Conservation (phyloP, 2,113 vertebrate genomes). For the Thalassoma bifasciatum region DNA sequence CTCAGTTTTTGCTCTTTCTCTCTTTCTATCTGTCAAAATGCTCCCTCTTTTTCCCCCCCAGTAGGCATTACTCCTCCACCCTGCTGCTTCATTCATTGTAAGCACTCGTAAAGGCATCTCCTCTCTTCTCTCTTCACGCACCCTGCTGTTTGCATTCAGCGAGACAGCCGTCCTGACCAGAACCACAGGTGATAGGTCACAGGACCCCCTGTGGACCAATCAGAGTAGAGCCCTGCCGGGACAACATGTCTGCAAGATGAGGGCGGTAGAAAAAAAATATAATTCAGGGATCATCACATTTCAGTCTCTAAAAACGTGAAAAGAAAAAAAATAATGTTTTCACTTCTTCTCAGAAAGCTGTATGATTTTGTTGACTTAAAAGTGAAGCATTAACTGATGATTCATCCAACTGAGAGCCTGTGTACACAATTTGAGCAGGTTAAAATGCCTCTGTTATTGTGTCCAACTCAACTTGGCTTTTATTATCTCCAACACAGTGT, state of each 20-base stretch:
- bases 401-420: constrained; percentile 19
- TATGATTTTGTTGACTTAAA: constrained; percentile 28
- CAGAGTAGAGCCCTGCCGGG: constrained; percentile 40
- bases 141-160: constrained; percentile 25
- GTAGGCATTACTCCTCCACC: background rate
- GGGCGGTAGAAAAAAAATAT: background rate
- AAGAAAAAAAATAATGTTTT: too few species aligned
- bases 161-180: constrained; percentile 7
- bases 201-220: constrained; percentile 26
- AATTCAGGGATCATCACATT: background rate
- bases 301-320: too few species aligned
- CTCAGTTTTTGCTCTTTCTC: background rate
- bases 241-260: background rate
- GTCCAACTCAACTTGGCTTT: too few species aligned
- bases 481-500: too few species aligned
- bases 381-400: constrained; percentile 33
- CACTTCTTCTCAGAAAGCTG: background rate
- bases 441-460: constrained; percentile 22
- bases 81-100: constrained; percentile 13
- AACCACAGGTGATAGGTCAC: constrained; percentile 54
- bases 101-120: background rate
- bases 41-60: constrained; percentile 22
- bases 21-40: constrained; percentile 13
- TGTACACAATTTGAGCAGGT: background rate
- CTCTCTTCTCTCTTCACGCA: background rate